Percentiles rank a stretch among this genome's conserved stretches.
Conservation (phyloP, 2,888 invertebrate species). For the Orthonychiurus folsomi region DNA sequence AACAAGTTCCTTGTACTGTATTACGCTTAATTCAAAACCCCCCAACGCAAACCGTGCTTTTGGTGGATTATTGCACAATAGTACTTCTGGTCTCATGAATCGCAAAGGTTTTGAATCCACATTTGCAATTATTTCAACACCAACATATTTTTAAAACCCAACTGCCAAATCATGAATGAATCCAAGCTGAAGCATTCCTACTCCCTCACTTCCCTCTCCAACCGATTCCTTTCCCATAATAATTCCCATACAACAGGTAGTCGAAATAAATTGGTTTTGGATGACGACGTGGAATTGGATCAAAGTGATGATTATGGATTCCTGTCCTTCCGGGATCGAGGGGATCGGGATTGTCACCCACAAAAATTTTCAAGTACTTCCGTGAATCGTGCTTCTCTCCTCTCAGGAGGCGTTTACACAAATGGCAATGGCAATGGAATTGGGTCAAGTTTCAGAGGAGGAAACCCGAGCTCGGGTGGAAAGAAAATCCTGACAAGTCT, state of each 20-base stretch:
- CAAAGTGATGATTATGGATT: conserved; percentile 33
- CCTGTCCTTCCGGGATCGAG: conserved; percentile 26
- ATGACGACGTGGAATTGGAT: conserved; percentile 13
- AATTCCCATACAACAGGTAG: background rate
- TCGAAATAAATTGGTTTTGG: background rate
- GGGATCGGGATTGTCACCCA: conserved; percentile 18
- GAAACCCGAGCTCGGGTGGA: background rate
- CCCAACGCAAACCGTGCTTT: no score
- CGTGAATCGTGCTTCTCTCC: conserved; percentile 4
- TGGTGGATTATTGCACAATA: no score
- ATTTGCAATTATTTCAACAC: no score
- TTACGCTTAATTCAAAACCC: no score
- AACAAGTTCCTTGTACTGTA: no score
- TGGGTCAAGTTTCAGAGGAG: background rate
- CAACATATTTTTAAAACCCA: no score
- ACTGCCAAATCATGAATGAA: conserved; percentile 30
- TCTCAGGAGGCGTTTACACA: background rate
- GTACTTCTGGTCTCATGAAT: no score
- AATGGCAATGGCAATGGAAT: background rate
- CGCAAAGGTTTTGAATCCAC: no score
- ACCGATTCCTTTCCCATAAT: conserved; percentile 27
- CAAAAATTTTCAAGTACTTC: conserved; percentile 22
- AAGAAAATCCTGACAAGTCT: background rate
- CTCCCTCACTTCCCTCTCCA: conserved; percentile 34
- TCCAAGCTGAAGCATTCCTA: conserved; percentile 37